A percentile compares a stretch with the other conserved stretches of the same genome.
Evolutionary conservation across 23 tunicate species (phyloP).

Genomic region (Ascidia mentula): DNA sequence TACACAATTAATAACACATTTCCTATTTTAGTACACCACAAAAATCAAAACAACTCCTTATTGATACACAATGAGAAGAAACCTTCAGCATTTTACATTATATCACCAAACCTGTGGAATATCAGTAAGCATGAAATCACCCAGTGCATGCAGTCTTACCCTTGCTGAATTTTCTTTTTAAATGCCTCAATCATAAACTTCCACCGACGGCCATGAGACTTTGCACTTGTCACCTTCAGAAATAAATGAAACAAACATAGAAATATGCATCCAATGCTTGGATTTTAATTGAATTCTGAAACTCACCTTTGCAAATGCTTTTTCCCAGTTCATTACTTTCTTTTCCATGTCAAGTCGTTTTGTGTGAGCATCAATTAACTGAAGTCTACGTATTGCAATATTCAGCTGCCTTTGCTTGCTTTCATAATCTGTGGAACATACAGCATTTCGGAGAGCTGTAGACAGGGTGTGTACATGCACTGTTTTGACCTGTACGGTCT

Average conservation of each 20-base stretch:
- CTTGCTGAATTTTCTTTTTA: conserved; percentile 71
- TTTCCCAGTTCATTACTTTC: conserved; percentile 88
- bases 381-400: conserved; percentile 68
- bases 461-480: no score
- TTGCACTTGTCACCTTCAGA: conserved; percentile 64
- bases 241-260: not conserved
- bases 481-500: no score
- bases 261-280: no score
- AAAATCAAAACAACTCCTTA: no score
- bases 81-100: no score
- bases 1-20: no score
- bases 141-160: conserved; percentile 50
- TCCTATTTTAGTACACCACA: no score
- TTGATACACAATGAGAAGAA: no score
- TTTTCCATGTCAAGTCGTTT: conserved; percentile 66
- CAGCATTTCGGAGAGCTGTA: not conserved
- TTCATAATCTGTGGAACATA: conserved; percentile 64
- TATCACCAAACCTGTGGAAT: no score
- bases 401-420: conserved; percentile 86
- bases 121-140: no score
- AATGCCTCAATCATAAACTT: conserved; percentile 84
- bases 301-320: conserved; percentile 84
- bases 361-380: conserved; percentile 58
- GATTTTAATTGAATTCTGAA: no score
- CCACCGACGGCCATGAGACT: conserved; percentile 89